Evolutionary conservation across 2,113 vertebrate genomes (phyloP).

Genomic region (Cynocephalus volans): DNA sequence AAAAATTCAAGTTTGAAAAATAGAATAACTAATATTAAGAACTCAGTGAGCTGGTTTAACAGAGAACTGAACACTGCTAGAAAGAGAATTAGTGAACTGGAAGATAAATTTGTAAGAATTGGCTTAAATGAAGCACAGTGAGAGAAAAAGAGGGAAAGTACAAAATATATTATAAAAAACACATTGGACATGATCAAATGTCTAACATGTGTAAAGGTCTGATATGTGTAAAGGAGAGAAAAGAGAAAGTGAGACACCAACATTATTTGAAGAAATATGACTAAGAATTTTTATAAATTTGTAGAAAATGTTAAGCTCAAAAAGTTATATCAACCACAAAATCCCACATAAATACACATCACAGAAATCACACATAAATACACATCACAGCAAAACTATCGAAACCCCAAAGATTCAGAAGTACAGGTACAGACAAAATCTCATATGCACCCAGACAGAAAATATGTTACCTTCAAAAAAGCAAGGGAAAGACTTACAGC

Average conservation of each 20-base stretch:
- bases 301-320: constrained; percentile 45
- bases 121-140: neutral
- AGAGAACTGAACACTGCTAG: neutral
- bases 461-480: neutral
- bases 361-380: neutral
- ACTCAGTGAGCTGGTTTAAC: neutral
- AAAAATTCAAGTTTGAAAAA: constrained; percentile 7
- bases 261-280: constrained; percentile 19
- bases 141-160: neutral
- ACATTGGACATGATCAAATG: neutral
- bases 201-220: neutral
- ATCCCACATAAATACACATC: neutral
- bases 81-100: neutral
- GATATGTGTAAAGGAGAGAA: neutral
- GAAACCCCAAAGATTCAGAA: neutral
- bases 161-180: neutral
- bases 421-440: constrained; percentile 21
- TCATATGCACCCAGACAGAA: neutral
- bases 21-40: neutral
- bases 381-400: neutral
- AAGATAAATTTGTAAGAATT: neutral
- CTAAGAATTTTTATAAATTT: neutral
- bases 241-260: neutral
- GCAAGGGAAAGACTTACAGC: neutral
- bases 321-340: constrained; percentile 5